Conservation (phyloP, 2,113 vertebrate genomes). For the Chascanopsetta lugubris region DNA sequence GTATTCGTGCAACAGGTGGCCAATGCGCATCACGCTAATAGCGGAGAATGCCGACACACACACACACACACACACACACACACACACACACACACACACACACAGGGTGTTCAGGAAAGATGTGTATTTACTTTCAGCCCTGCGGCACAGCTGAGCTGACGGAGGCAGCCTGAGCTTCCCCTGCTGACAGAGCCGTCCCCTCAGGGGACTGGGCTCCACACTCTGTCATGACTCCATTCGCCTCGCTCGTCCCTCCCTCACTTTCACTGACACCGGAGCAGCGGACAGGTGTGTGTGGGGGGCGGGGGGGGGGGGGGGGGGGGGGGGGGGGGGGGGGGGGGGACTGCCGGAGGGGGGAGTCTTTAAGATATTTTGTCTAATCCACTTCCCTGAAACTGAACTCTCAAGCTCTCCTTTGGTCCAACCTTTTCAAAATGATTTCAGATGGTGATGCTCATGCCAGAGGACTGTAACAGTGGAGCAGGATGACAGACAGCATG, state of each 20-base stretch:
- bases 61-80: slow-evolving; percentile 14
- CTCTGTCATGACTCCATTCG: slow-evolving; percentile 56
- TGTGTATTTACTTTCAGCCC: slow-evolving; percentile 53
- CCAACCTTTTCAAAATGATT: slow-evolving; percentile 16
- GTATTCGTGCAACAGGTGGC: slow-evolving; percentile 62
- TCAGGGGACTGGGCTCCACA: slow-evolving; percentile 57
- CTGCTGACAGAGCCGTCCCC: slow-evolving; percentile 56
- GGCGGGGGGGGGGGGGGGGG: slow-evolving; percentile 9
- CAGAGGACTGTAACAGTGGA: background rate
- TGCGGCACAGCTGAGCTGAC: slow-evolving; percentile 62
- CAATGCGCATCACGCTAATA: slow-evolving; percentile 21
- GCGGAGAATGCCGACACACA: slow-evolving; percentile 9
- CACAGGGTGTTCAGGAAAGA: slow-evolving; percentile 32
- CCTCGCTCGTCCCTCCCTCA: slow-evolving; percentile 49
- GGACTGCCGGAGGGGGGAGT: background rate
- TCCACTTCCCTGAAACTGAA: slow-evolving; percentile 29
- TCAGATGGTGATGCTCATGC: slow-evolving; percentile 5
- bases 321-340: background rate
- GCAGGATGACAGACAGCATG: background rate
- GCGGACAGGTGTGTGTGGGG: slow-evolving; percentile 59
- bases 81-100: slow-evolving; percentile 9
- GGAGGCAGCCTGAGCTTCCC: slow-evolving; percentile 31
- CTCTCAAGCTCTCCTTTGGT: slow-evolving; percentile 17
- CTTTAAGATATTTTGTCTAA: slow-evolving; percentile 24
- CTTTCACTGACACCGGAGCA: slow-evolving; percentile 70